Conservation (phyloP, 2,113 vertebrate species). For the Oreochromis tanganicae region DNA sequence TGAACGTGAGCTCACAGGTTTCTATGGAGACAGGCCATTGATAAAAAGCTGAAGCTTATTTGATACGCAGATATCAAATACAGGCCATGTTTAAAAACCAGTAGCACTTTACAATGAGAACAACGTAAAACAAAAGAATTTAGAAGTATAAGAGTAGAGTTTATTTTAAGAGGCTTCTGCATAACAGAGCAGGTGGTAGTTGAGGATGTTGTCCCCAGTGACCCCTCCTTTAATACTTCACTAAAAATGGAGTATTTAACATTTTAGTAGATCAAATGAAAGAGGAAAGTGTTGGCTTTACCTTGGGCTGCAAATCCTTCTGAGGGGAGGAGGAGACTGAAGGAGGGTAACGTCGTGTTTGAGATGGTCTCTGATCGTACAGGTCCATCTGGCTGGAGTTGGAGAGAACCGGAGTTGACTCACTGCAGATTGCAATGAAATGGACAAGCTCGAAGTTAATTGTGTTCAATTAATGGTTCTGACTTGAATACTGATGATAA, state of each 20-base stretch:
- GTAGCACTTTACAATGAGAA: background rate
- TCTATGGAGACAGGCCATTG: slow-evolving; percentile 39
- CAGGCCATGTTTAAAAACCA: background rate
- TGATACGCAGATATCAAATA: background rate
- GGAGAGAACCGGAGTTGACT: slow-evolving; percentile 83
- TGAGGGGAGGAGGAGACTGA: slow-evolving; percentile 89
- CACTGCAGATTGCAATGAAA: slow-evolving; percentile 66
- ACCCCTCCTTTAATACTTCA: background rate
- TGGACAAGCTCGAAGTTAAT: background rate
- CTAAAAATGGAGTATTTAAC: background rate
- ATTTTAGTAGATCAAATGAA: background rate
- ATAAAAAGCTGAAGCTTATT: slow-evolving; percentile 10
- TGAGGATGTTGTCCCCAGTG: background rate
- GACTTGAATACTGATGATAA: background rate
- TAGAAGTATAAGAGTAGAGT: background rate
- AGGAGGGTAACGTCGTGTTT: slow-evolving; percentile 86
- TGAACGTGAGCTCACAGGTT: slow-evolving; percentile 42
- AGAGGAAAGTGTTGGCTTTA: slow-evolving; percentile 37
- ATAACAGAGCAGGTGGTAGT: background rate
- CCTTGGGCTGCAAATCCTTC: slow-evolving; percentile 94
- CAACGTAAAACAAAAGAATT: background rate
- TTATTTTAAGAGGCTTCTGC: background rate
- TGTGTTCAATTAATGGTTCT: background rate
- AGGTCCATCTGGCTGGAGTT: slow-evolving; percentile 86
- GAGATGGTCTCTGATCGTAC: slow-evolving; percentile 90